Base-by-base conservation (phyloP, 2,797 vertebrate genomes). In the Galagoides demidoff region DNA sequence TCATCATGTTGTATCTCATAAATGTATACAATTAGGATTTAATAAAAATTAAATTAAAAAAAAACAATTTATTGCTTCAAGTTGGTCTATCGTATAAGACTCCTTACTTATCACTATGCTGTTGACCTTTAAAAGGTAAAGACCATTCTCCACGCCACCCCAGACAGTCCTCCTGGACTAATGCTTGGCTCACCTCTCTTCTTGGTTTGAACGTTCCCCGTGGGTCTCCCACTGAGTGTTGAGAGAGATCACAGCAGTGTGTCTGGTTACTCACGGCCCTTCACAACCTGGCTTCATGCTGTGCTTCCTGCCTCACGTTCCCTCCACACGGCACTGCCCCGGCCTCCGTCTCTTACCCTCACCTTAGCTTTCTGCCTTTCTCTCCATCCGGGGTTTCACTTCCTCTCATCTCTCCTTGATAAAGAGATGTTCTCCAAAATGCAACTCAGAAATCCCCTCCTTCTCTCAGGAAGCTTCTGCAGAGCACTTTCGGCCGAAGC, bases 1-100 rank as follows among this genome's bases (percentile, higher is more conserved):
- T 52, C 49, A 52, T 52, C 49, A 52, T 14, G 17, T 14, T 52
- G 49, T 52, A 16, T 52, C 14, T 14, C 49, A 52, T 52, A 52
- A 52, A 52, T 52, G 14, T 52, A 52, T 52, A 52, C 49, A 52
- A 14, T 52, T 52, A 52, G 16, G 14, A 52, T 52, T 52, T 52
- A 52, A 52, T 52, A 16, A 52, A 52, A 16, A 52, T 52, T 52
- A 52, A 52, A 52, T 52, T 52, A 5, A 52, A 16, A 49, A 49
- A 52, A 52, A 61, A 91, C 73, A 76, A 31, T 29, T 77, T 25
- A 66, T 68, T 94, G 77, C 43, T 94, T 96, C 61, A 66, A 79
- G 49, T 81, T 66, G 20, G n/a, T 89, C 23, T 93, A 3, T 85
- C 81, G 29, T 89, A 73, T 96, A 89, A 92, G 88, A 76, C n/a